phyloP scores from a whole-genome alignment of 2,888 invertebrate genomes.

The Erebia ligea region DNA sequence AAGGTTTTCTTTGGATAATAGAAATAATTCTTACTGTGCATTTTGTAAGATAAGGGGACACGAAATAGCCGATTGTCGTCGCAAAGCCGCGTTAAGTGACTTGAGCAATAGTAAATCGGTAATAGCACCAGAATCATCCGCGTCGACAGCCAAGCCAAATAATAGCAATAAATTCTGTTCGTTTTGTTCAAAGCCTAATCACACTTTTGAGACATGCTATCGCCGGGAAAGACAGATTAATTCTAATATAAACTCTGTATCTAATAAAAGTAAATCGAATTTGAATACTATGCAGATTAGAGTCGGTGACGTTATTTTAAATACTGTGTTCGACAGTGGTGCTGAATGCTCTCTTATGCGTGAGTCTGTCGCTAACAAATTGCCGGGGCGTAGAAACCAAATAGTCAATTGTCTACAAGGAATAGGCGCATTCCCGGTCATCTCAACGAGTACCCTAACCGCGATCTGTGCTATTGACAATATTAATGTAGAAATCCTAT shows the following conservation, averaged over 20 bases:
- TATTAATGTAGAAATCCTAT: constrained; percentile 27
- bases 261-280: constrained; percentile 20
- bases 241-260: constrained; percentile 45
- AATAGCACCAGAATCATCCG: neutral
- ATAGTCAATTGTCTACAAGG: constrained; percentile 33
- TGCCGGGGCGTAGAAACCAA: constrained; percentile 42
- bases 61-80: no score
- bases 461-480: constrained; percentile 28
- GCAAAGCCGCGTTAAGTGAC: neutral
- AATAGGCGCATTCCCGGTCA: constrained; percentile 24
- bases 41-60: no score
- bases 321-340: constrained; percentile 48
- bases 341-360: constrained; percentile 48
- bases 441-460: constrained; percentile 21
- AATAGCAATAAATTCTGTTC: constrained; percentile 27
- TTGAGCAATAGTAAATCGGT: no score
- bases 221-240: constrained; percentile 39
- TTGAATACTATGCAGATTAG: neutral
- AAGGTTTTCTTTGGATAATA: constrained; percentile 9
- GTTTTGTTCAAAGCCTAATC: constrained; percentile 44
- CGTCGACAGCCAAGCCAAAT: neutral
- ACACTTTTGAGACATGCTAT: constrained; percentile 45
- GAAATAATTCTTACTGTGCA: neutral
- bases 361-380: constrained; percentile 42
- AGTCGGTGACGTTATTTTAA: no score